Evolutionary conservation across 2,113 vertebrate species (phyloP), one percentile per base, ranked within the genome.

Genomic region (Pardalotus punctatus): DNA sequence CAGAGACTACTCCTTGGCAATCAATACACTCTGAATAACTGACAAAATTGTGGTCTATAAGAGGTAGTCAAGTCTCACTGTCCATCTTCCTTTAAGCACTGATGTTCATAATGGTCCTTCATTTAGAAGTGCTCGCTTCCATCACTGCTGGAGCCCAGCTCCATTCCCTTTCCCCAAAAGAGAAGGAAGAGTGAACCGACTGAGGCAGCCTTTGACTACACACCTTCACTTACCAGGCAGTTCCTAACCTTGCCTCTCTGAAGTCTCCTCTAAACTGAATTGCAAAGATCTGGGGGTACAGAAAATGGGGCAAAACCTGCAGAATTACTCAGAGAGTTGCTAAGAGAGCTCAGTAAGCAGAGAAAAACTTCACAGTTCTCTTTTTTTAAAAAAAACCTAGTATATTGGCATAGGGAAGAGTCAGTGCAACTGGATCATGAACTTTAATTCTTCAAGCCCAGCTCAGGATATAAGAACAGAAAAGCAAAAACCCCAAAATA

Each of bases 271-370:
- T n/a, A 53, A 71, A 28, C 28, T 62, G 47, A 73, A 82, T 74
- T 88, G 24, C 64, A 53, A 72, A 67, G 72, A 87, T 35, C 19
- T 0, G 0, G 23, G 15, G 23, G 4, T n/a, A 53, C 5, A n/a
- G 50, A 87, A 87, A 47, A 71, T 31, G 43, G 33, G 11, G 13
- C 47, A 53, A 71, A 78, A 88, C 3, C n/a, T 48, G 27, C n/a
- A 81, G 56, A 85, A 58, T 61, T 53, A 47, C 56, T 81, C 33
- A 56, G 38, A 58, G 10, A 56, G 28, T 70, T 56, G 45, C 36
- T 74, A 84, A 67, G 17, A n/a, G 15, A 54, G 8, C 17, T 62
- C 81, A 80, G 48, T 45, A 54, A 80, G 27, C 24, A 66, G 7
- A 58, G 28, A 18, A 66, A 76, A 16, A 2, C 12, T 67, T 40